Conservation (phyloP, 2,797 vertebrate species). For the Neopelma chrysocephalum region DNA sequence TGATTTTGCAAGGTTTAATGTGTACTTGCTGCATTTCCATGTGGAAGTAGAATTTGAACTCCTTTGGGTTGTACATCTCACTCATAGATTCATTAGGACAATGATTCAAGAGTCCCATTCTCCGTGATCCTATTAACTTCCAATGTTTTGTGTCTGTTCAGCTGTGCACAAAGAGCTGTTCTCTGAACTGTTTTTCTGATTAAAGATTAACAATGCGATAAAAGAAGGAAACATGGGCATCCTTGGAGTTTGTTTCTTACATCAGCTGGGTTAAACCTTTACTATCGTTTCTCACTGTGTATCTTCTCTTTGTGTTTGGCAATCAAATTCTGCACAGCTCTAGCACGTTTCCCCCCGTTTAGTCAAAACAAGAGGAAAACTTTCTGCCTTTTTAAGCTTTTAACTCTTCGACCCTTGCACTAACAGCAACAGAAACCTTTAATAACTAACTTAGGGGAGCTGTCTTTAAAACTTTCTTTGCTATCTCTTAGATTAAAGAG, state of each 20-base stretch:
- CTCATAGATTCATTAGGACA: constrained; percentile 35
- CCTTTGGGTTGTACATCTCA: background rate
- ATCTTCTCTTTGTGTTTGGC: constrained; percentile 29
- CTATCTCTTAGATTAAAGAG: constrained; percentile 39
- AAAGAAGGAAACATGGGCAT: constrained; percentile 19
- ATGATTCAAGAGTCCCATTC: constrained; percentile 28
- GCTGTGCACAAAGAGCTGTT: background rate
- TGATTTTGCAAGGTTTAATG: constrained; percentile 44
- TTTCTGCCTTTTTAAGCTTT: constrained; percentile 53
- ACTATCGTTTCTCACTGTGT: constrained; percentile 45
- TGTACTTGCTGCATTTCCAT: constrained; percentile 20
- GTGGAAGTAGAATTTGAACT: constrained; percentile 67
- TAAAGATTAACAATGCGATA: constrained; percentile 20
- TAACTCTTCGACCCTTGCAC: constrained; percentile 28
- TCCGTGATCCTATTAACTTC: constrained; percentile 25
- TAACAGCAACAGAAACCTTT: constrained; percentile 1
- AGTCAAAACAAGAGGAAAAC: constrained; percentile 55
- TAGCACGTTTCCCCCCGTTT: constrained; percentile 18
- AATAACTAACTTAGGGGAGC: constrained; percentile 10
- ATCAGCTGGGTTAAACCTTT: constrained; percentile 57
- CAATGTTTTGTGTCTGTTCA: background rate
- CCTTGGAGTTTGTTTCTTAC: constrained; percentile 55
- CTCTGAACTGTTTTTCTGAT: constrained; percentile 48
- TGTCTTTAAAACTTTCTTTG: constrained; percentile 51
- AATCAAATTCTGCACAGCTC: constrained; percentile 31